Evolutionary conservation across 2,888 invertebrate genomes (phyloP), one percentile per base, ranked within the genome.

Genomic region (Aplocera efformata): DNA sequence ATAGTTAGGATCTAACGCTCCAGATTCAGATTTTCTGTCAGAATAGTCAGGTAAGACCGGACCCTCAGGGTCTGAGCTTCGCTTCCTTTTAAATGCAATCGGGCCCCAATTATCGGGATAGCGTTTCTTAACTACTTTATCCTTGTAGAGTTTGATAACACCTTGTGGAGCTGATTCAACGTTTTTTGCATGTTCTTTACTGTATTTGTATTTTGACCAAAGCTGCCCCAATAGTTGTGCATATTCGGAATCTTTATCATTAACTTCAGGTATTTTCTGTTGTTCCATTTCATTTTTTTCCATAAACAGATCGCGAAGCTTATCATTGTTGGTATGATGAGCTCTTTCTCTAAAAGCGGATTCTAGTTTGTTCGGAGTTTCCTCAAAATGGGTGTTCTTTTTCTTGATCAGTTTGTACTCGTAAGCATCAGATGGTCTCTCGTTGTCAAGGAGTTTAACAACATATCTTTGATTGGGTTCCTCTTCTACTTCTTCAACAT

Each of bases 171-270:
- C 72, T 11, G 66, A 63, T 31, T 84, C 77, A 40, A 72, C 46
- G 50, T 78, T 74, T 22, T 75, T 69, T 5, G 54, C 51, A 47
- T 88, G 81, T 29, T 58, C 69, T 54, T 80, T 83, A 35, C 79
- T 76, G 32, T 78, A 82, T 60, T 89, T 88, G 56, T 91, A 91
- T 61, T 90, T 90, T 20, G 90, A 86, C 89, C 90, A 91, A 6
- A 91, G 72, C 50, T 90, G 85, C 36, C 88, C 82, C 29, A 92
- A 62, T 10, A 90, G 72, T 28, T 90, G 72, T 4, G 89, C 83
- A 55, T 91, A 91, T 51, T 90, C 89, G 1, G 79, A 84, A 42
- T 89, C 86, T 38, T 83, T 84, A 50, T 88, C 81, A 25, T 75
- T 66, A 11, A 67, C 67, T 9, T 72, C 71, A 40, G 71, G 35